Evolutionary conservation across 2,797 vertebrate genomes (phyloP), one percentile per base, ranked within the genome.

Genomic region (Serranus cabrilla): DNA sequence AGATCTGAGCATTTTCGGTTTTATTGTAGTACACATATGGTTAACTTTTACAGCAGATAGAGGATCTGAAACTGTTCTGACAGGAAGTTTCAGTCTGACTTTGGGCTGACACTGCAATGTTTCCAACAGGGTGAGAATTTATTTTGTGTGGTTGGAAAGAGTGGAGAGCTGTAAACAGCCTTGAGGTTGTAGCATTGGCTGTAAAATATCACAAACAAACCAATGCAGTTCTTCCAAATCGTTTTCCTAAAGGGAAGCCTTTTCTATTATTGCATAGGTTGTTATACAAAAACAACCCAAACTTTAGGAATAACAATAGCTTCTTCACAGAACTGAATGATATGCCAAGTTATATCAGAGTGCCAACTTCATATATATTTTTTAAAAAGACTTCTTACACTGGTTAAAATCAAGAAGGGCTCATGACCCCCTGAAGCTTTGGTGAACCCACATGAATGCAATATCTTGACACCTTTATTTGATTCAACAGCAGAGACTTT

Each of bases 41-140:
- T 46, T n/a, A 5, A 37, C 34, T 20, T 58, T n/a, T 34, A 11
- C 12, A 18, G 42, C 16, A 5, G 0, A 50, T 8, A 56, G 27
- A 64, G 62, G 64, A 77, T 54, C 1, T 83, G 66, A 78, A 75
- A 83, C 23, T 23, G 13, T 7, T 34, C 14, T n/a, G 39, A 34
- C 59, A 74, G 61, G 52, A 78, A 55, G 50, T 68, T n/a, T 47
- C 2, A 64, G 13, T 34, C 16, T n/a, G 18, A 52, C 40, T 49
- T 17, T 37, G 21, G 5, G 23, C 18, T 63, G 43, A 12, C 10
- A 12, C 59, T 45, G 2, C 27, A 47, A 4, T 16, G 17, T 49
- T 63, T 75, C 2, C 16, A 12, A n/a, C 27, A 21, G 7, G 8
- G 14, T 55, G 18, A 23, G 3, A 10, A 17, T 11, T n/a, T 7